Evolutionary conservation across 2,888 invertebrate genomes (phyloP), one percentile per base, ranked within the genome.

Genomic region (Amiota mariae): DNA sequence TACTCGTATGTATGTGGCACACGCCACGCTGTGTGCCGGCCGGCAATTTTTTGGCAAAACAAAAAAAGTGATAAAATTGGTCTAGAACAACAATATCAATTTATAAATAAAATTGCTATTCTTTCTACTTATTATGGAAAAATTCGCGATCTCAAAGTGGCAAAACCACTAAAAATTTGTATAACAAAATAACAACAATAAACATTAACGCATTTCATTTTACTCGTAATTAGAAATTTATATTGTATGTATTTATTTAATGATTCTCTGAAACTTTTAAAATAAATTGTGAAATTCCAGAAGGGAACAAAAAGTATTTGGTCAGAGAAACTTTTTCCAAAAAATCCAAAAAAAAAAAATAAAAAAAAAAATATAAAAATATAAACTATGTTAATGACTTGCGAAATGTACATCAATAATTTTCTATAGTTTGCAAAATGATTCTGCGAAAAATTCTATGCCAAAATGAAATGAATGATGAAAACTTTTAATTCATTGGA

Each of bases 401-500:
- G 36, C n/a, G 11, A 56, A 56, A 56, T 56, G 56, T 56, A 36
- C 2, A 36, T 36, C 36, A 36, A 36, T 36, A 36, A 36, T 36
- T 36, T 36, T 36, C 36, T 36, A 36, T 6, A 36, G 36, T 59
- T 59, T 59, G 20, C 4, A 13, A 15, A 54, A 54, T 2, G 10
- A 54, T 54, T 8, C 13, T 15, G n/a, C 59, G 11, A 20, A 59
- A 59, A 18, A 36, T 36, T 36, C 36, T 36, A 36, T 36, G 36
- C 36, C 59, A 59, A 59, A 4, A 59, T 18, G n/a, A 57, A 57
- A 57, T n/a, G n/a, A n/a, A n/a, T 24, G 10, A 18, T 20, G 48
- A 24, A 68, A 51, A 49, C 8, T 36, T 68, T 68, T 68, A 54
- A 24, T 54, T 68, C 51, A 54, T 24, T 68, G 67, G 67, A 68